Conservation (phyloP, 2,113 vertebrate genomes). For the Phalacrocorax aristotelis region DNA sequence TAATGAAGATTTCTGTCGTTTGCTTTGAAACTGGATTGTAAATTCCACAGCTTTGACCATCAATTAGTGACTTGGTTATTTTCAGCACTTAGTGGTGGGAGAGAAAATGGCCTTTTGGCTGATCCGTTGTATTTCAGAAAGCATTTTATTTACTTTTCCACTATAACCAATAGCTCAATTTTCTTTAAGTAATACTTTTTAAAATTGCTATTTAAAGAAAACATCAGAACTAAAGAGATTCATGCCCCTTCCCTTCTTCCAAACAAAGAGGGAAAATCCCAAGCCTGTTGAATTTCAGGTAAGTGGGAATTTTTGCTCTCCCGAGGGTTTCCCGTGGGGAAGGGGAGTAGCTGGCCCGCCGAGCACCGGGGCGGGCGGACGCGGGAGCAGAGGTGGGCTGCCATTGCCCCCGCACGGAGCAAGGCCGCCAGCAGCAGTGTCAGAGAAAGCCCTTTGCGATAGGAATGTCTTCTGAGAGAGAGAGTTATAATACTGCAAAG, state of each 20-base stretch:
- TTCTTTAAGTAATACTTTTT: neutral
- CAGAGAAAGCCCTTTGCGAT: neutral
- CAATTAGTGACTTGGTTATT: neutral
- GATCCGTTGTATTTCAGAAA: neutral
- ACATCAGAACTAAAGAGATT: neutral
- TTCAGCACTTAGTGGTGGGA: neutral
- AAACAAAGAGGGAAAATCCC: neutral
- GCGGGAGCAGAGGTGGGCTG: neutral
- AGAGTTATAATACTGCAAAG: neutral
- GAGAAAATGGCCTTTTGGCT: neutral
- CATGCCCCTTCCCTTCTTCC: neutral
- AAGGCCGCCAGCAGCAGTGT: neutral
- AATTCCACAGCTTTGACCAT: neutral
- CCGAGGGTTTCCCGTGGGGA: accelerated
- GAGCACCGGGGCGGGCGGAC: accelerated
- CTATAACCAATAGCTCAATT: neutral
- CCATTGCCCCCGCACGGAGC: accelerated
- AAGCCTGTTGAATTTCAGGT: neutral
- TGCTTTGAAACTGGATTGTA: neutral
- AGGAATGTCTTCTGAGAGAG: neutral
- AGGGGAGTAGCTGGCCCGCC: neutral
- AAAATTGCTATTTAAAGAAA: neutral
- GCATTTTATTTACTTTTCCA: neutral
- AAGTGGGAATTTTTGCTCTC: neutral
- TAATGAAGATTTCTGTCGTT: neutral